Evolutionary conservation across 2,888 invertebrate species (phyloP).

Genomic region (Leptogaster cylindrica): DNA sequence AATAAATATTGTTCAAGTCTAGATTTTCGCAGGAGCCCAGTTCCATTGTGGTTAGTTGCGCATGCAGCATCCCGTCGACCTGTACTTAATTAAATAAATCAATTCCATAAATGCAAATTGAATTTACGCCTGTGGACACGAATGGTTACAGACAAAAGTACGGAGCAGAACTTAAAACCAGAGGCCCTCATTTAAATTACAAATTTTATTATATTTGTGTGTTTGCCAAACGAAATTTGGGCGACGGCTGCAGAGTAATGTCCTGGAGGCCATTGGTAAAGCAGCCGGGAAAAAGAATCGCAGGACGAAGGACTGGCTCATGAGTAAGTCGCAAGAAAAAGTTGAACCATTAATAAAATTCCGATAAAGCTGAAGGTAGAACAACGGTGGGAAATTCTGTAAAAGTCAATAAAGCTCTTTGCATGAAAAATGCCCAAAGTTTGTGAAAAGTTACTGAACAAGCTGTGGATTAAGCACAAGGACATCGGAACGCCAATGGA

Average conservation of each 20-base stretch:
- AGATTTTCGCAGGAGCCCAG: not conserved
- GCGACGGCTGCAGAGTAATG: conserved; percentile 24
- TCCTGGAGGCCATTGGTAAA: not conserved
- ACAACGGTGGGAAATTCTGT: conserved; percentile 26
- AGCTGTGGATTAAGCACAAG: conserved; percentile 11
- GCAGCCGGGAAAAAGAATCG: not conserved
- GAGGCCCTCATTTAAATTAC: conserved; percentile 41
- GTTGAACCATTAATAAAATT: conserved; percentile 41
- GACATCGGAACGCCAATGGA: conserved; percentile 6
- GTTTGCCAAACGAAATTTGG: conserved; percentile 25
- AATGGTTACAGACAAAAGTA: conserved; percentile 21
- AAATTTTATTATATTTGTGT: conserved; percentile 42
- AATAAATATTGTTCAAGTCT: conserved; percentile 30
- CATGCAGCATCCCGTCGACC: conserved; percentile 5
- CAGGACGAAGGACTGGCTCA: conserved; percentile 18
- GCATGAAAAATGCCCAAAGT: conserved; percentile 38
- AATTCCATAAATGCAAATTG: conserved; percentile 43
- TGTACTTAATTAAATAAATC: conserved; percentile 43
- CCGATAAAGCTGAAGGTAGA: conserved; percentile 37
- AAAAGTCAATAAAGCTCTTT: conserved; percentile 42
- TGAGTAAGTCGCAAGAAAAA: conserved; percentile 38
- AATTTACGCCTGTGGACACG: conserved; percentile 39
- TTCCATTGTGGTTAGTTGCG: not conserved
- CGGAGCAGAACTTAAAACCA: conserved; percentile 27
- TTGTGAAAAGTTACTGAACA: conserved; percentile 35